A percentile compares a stretch with the other conserved stretches of the same genome.
Conservation (phyloP, 1,140 invertebrate species). For the Drosophila pruinosa region DNA sequence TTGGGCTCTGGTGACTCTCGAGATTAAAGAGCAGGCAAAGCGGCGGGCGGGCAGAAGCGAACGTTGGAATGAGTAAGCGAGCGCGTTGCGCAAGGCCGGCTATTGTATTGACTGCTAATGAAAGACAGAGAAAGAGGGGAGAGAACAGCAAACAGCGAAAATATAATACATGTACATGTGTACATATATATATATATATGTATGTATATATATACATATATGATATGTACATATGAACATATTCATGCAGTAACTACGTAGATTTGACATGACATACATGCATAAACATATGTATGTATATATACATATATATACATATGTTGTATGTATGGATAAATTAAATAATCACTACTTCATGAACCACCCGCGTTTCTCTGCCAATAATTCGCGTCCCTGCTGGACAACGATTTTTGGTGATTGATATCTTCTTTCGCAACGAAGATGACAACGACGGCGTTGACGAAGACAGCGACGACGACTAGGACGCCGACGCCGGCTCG, state of each 20-base stretch:
- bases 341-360: conserved; percentile 36
- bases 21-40: conserved; percentile 61
- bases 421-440: conserved; percentile 54
- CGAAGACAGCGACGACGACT: neutral
- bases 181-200: neutral
- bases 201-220: neutral
- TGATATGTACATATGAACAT: neutral
- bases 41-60: conserved; percentile 16
- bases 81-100: conserved; percentile 75
- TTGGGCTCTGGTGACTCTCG: conserved; percentile 59
- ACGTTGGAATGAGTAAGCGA: conserved; percentile 59
- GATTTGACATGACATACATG: too few relatives aligned
- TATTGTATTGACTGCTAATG: conserved; percentile 43
- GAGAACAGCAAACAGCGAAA: conserved; percentile 40
- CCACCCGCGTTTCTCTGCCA: conserved; percentile 21
- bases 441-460: conserved; percentile 5
- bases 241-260: too few relatives aligned
- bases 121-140: conserved; percentile 39
- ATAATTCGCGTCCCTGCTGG: conserved; percentile 10
- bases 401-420: conserved; percentile 59
- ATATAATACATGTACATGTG: too few relatives aligned
- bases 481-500: conserved; percentile 1
- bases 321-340: neutral
- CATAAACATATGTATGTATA: neutral
- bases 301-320: neutral